Base-by-base conservation (phyloP, 2,113 vertebrate genomes). In the Octodon degus region DNA sequence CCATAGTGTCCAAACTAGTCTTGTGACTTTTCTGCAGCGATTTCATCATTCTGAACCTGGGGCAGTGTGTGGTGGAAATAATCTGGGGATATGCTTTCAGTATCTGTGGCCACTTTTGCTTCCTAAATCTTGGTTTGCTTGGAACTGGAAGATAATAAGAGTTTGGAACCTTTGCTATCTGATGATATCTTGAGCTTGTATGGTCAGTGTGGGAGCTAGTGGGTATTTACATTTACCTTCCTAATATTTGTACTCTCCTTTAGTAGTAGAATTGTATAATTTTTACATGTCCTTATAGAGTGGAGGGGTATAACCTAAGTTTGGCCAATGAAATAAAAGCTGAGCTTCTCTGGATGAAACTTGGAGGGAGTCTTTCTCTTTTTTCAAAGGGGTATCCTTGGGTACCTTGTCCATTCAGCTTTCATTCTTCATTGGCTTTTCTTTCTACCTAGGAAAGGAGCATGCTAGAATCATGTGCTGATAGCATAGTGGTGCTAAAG, bases 201-300 rank as follows among this genome's bases (percentile, higher is more conserved):
- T 58, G 37, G 27, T n/a, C 53, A 8, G 43, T 85, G 43, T 89
- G 22, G 47, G 20, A 81, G 55, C 7, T 94, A 47, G 32, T 4
- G 17, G 25, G 55, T 12, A 34, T 74, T 94, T 86, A 72, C 81
- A 43, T 14, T 50, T 79, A 9, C 55, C 43, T 37, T 37, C n/a
- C 4, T 58, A 63, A 27, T 92, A 65, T 92, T 60, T 85, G 50
- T 95, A 60, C 4, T 62, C 55, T 94, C 53, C 70, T 86, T 89
- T 74, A n/a, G n/a, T 47, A 63, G 79, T 7, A 58, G 30, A 65
- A 70, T 7, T 12, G 24, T 89, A 3, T 79, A 70, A 24, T 55
- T 88, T 17, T 8, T 72, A 22, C 34, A 79, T 7, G 50, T 9
- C 11, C n/a, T 68, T 67, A 50, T 40, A 82, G 58, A 81, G 76